Percentiles rank a stretch among this genome's conserved stretches.
These are phyloP conservation scores for Heterocephalus glaber DNA, from an alignment of 2,113 vertebrate species.

Conservation along the genomic window DNA sequence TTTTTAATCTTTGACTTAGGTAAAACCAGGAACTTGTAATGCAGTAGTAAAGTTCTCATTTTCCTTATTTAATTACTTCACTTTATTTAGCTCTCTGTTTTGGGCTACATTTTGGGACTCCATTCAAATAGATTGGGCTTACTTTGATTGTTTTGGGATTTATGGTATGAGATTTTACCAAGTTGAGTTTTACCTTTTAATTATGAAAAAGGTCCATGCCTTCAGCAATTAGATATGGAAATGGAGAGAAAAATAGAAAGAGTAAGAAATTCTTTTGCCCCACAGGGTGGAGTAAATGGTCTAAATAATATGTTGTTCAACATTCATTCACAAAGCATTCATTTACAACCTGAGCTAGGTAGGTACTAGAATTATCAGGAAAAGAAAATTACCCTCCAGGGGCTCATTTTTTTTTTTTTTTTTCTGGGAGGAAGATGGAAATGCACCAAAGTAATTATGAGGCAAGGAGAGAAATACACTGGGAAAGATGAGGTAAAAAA, in stretches of 20 bases:
- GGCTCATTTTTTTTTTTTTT: background rate
- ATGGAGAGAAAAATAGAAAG: slow-evolving; percentile 27
- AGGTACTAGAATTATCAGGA: background rate
- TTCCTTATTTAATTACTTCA: slow-evolving; percentile 73
- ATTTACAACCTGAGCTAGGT: background rate
- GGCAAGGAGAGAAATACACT: background rate
- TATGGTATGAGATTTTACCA: slow-evolving; percentile 24
- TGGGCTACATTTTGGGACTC: slow-evolving; percentile 52
- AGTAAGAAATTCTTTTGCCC: slow-evolving; percentile 52
- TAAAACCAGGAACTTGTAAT: slow-evolving; percentile 69
- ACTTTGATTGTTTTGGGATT: slow-evolving; percentile 52
- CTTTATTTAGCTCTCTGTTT: slow-evolving; percentile 52
- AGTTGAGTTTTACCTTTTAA: slow-evolving; percentile 54
- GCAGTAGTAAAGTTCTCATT: slow-evolving; percentile 56
- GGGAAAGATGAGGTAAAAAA: background rate
- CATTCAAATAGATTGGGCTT: slow-evolving; percentile 53
- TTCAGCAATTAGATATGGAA: slow-evolving; percentile 55
- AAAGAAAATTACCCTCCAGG: background rate
- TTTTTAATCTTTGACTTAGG: slow-evolving; percentile 62
- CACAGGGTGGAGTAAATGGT: background rate
- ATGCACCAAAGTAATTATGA: slow-evolving; percentile 27
- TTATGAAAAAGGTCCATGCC: slow-evolving; percentile 29
- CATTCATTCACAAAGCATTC: slow-evolving; percentile 50
- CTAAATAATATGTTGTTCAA: slow-evolving; percentile 30
- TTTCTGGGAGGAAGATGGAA: slow-evolving; percentile 52